A percentile compares a stretch with the other conserved stretches of the same genome.
Conservation (phyloP, 1,140 invertebrate species). For the Wiebesia pumilae region DNA sequence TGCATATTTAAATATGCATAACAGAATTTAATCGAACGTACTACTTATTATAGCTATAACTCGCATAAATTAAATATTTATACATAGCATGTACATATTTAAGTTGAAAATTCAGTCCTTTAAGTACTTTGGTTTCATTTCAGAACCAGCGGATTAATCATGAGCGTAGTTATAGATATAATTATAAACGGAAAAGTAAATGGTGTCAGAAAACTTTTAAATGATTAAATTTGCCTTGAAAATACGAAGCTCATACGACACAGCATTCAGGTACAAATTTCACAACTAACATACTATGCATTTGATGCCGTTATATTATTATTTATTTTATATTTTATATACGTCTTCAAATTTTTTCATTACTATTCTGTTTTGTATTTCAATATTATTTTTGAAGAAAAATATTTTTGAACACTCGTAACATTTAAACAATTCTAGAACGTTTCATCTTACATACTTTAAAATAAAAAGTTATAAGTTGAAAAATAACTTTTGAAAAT, state of each 20-base stretch:
- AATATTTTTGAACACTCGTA: conserved; percentile 35
- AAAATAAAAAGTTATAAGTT: conserved; percentile 41
- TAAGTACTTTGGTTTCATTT: conserved; percentile 37
- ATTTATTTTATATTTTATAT: conserved; percentile 25
- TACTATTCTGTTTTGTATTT: conserved; percentile 33
- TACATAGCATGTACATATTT: conserved; percentile 13
- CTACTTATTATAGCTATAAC: conserved; percentile 45
- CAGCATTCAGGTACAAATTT: conserved; percentile 54
- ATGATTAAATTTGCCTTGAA: conserved; percentile 38
- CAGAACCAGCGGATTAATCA: conserved; percentile 15
- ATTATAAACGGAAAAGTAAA: conserved; percentile 3
- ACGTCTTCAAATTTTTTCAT: conserved; percentile 10
- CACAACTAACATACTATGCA: conserved; percentile 45
- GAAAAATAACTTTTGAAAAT: conserved; percentile 29
- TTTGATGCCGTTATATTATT: conserved; percentile 47
- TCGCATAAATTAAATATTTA: conserved; percentile 40
- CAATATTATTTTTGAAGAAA: conserved; percentile 30
- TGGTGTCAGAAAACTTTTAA: conserved; percentile 19
- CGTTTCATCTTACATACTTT: conserved; percentile 54
- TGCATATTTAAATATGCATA: conserved; percentile 38
- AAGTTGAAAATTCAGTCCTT: conserved; percentile 49
- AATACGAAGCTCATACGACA: conserved; percentile 44
- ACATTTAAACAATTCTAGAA: conserved; percentile 39
- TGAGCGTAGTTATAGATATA: conserved; percentile 2
- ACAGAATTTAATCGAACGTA: conserved; percentile 50